Evolutionary conservation across 1,140 invertebrate genomes (phyloP).

Genomic region (Prorops nasuta): DNA sequence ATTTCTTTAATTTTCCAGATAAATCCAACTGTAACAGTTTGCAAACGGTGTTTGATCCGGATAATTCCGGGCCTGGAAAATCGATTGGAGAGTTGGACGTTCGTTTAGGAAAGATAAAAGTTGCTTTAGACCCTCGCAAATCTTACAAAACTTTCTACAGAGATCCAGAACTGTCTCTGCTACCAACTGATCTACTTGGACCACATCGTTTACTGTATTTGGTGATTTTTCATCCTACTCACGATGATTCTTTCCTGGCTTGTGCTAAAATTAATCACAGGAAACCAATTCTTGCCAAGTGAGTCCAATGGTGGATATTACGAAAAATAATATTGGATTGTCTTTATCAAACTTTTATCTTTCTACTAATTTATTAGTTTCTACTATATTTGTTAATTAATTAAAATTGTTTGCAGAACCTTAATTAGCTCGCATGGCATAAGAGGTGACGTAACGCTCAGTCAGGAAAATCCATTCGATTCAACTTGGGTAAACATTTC

Average conservation of each 20-base stretch:
- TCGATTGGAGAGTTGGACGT: conserved; percentile 79
- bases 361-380: too few species aligned
- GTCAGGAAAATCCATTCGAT: conserved; percentile 81
- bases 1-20: conserved; percentile 40
- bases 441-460: conserved; percentile 75
- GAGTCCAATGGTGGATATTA: conserved; percentile 42
- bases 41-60: conserved; percentile 82
- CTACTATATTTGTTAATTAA: not conserved
- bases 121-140: conserved; percentile 62
- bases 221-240: conserved; percentile 79
- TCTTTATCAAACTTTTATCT: not conserved
- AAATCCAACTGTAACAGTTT: conserved; percentile 76
- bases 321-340: not conserved
- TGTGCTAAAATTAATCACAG: conserved; percentile 79
- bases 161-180: conserved; percentile 64
- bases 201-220: conserved; percentile 76
- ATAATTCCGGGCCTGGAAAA: conserved; percentile 66
- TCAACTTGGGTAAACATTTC: conserved; percentile 79
- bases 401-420: conserved; percentile 55
- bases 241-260: conserved; percentile 74
- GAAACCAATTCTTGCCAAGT: conserved; percentile 68
- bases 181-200: conserved; percentile 69
- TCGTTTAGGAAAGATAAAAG: conserved; percentile 73
- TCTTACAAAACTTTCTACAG: conserved; percentile 63
- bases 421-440: conserved; percentile 79